phyloP scores from a whole-genome alignment of 2,888 invertebrate species.

The Sipunculus nudus region DNA sequence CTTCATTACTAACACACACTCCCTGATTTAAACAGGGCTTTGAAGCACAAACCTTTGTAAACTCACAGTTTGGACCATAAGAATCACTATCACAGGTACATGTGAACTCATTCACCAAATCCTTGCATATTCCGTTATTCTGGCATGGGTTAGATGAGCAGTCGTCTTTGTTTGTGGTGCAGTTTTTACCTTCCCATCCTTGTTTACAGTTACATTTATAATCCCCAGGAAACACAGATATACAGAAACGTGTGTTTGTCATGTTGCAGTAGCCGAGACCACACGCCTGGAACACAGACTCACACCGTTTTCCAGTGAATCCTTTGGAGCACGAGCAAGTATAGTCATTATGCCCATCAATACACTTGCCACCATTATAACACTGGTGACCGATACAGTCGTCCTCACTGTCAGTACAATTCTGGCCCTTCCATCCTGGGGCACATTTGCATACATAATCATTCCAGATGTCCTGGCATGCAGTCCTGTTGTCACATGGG shows the following conservation, averaged over 20 bases:
- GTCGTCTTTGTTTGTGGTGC: slow-evolving; percentile 31
- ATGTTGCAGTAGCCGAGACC: slow-evolving; percentile 44
- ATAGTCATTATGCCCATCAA: slow-evolving; percentile 45
- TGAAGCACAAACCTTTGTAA: slow-evolving; percentile 45
- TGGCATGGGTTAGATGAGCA: slow-evolving; percentile 29
- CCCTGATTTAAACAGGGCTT: slow-evolving; percentile 57
- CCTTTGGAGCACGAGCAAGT: slow-evolving; percentile 51
- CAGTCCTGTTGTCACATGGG: slow-evolving; percentile 50
- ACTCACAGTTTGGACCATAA: slow-evolving; percentile 48
- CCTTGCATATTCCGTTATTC: slow-evolving; percentile 23
- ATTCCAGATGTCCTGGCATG: slow-evolving; percentile 56
- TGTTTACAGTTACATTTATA: slow-evolving; percentile 49
- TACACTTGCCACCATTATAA: slow-evolving; percentile 35
- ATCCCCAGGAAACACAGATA: slow-evolving; percentile 38
- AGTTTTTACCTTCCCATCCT: slow-evolving; percentile 51
- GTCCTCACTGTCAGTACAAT: slow-evolving; percentile 48
- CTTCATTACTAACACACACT: slow-evolving; percentile 40
- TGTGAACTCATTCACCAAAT: slow-evolving; percentile 19
- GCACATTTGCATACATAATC: slow-evolving; percentile 48
- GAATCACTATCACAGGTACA: slow-evolving; percentile 25
- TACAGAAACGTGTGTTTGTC: slow-evolving; percentile 44
- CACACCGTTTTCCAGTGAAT: slow-evolving; percentile 53
- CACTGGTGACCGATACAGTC: slow-evolving; percentile 35
- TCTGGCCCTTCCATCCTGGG: slow-evolving; percentile 53
- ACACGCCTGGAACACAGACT: slow-evolving; percentile 44